Percentiles rank a stretch among this genome's conserved stretches.
Conservation (phyloP, 1,140 invertebrate species). For the Anastrepha ludens region DNA sequence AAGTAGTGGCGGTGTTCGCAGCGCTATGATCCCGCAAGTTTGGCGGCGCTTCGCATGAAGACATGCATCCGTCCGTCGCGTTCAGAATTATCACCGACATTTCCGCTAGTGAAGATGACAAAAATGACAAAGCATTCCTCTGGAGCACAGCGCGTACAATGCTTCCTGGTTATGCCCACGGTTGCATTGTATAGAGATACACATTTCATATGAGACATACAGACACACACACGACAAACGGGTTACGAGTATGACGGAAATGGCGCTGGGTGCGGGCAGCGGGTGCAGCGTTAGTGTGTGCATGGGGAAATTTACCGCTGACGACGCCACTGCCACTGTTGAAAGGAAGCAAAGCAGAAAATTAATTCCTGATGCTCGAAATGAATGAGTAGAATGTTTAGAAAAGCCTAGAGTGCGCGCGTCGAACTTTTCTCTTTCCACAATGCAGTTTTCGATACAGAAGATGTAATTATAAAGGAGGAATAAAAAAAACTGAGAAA, state of each 20-base stretch:
- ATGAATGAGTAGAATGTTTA: conserved; percentile 30
- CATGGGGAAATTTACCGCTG: conserved; percentile 2
- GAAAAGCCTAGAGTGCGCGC: background rate
- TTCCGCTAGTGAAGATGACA: conserved; percentile 48
- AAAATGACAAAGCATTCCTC: conserved; percentile 48
- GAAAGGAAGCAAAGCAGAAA: conserved; percentile 54
- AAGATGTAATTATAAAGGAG: conserved; percentile 8
- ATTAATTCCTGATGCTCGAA: conserved; percentile 51
- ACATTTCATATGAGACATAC: conserved; percentile 13
- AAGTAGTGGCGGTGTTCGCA: background rate
- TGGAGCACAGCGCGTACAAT: background rate
- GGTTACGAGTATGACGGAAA: conserved; percentile 19
- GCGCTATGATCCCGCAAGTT: conserved; percentile 30
- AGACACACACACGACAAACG: background rate
- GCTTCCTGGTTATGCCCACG: background rate
- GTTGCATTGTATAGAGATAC: background rate
- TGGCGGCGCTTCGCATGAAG: background rate
- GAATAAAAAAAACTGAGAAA: background rate
- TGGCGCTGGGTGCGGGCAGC: background rate
- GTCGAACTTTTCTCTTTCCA: background rate
- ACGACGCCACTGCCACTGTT: background rate
- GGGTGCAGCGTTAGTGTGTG: background rate
- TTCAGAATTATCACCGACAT: conserved; percentile 53
- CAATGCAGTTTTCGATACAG: background rate
- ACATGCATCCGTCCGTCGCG: conserved; percentile 46